phyloP scores from a whole-genome alignment of 35 echinoderm and acorn worm species.

The Eucidaris tribuloides region DNA sequence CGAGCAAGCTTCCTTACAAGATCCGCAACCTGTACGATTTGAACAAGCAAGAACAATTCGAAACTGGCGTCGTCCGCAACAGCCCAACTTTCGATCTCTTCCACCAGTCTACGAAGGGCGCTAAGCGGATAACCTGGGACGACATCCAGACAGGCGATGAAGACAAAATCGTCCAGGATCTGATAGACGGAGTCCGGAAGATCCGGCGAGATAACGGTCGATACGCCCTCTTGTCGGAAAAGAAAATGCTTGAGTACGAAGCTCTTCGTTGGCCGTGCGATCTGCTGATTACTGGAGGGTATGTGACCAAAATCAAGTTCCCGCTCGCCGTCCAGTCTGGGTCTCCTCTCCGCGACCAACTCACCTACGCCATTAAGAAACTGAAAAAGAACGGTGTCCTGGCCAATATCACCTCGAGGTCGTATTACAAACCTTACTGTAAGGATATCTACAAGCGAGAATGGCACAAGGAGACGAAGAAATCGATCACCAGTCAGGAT shows the following conservation, averaged over 20 bases:
- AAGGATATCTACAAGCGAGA: conserved; percentile 30
- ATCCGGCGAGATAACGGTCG: conserved; percentile 66
- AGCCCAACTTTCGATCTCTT: conserved; percentile 68
- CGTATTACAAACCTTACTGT: conserved; percentile 31
- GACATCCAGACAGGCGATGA: conserved; percentile 49
- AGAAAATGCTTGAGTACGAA: conserved; percentile 55
- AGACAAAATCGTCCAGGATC: conserved; percentile 39
- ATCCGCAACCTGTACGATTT: conserved; percentile 53
- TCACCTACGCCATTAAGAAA: conserved; percentile 67
- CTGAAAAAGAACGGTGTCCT: conserved; percentile 45
- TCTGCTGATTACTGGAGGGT: conserved; percentile 49
- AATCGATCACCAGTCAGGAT: conserved; percentile 71
- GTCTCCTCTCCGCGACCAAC: conserved; percentile 82
- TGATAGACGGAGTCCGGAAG: conserved; percentile 55
- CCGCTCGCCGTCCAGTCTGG: conserved; percentile 76
- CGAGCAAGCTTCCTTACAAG: conserved; percentile 46
- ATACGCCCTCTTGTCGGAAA: conserved; percentile 74
- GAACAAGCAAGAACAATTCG: conserved; percentile 42
- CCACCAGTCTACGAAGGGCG: conserved; percentile 47
- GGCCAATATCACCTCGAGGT: conserved; percentile 36
- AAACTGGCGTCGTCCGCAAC: conserved; percentile 58
- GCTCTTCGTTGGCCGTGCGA: conserved; percentile 60
- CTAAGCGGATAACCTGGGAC: conserved; percentile 34
- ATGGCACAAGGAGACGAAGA: conserved; percentile 69
- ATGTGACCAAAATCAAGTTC: conserved; percentile 53